These are phyloP conservation scores for Chloroclystis v-ata DNA, from an alignment of 2,888 invertebrate species.

Conservation along the genomic window DNA sequence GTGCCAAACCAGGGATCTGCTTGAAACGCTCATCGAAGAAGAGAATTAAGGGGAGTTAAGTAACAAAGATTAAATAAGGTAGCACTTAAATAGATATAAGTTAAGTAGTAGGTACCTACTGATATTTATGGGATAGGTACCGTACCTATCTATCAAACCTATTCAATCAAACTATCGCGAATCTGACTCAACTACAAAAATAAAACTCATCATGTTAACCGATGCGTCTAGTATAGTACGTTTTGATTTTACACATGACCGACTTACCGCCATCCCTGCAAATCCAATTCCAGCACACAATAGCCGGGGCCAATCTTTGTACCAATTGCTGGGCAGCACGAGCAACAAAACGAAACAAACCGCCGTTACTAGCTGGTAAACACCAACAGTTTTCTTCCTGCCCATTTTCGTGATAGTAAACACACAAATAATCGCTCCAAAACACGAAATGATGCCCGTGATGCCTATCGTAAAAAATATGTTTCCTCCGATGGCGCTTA, in stretches of 20 bases:
- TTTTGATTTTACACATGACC: constrained; percentile 28
- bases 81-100: too few relatives aligned
- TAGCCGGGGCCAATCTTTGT: constrained; percentile 76
- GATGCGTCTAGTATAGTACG: constrained; percentile 1
- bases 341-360: constrained; percentile 71
- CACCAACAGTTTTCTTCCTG: constrained; percentile 68
- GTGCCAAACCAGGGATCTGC: too few relatives aligned
- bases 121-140: too few relatives aligned
- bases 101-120: too few relatives aligned
- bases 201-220: constrained; percentile 6
- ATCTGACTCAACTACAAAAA: not conserved
- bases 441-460: constrained; percentile 74
- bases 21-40: too few relatives aligned
- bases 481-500: constrained; percentile 74
- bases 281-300: constrained; percentile 80
- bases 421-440: constrained; percentile 75
- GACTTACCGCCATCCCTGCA: constrained; percentile 80
- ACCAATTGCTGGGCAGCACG: constrained; percentile 62
- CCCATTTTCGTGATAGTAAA: constrained; percentile 69
- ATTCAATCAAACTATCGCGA: too few relatives aligned
- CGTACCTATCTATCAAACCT: too few relatives aligned
- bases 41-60: too few relatives aligned
- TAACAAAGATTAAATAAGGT: too few relatives aligned
- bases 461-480: constrained; percentile 74
- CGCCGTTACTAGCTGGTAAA: constrained; percentile 67